These are phyloP conservation scores for Galemys pyrenaicus DNA, from an alignment of 2,113 vertebrate genomes.

Conservation along the genomic window DNA sequence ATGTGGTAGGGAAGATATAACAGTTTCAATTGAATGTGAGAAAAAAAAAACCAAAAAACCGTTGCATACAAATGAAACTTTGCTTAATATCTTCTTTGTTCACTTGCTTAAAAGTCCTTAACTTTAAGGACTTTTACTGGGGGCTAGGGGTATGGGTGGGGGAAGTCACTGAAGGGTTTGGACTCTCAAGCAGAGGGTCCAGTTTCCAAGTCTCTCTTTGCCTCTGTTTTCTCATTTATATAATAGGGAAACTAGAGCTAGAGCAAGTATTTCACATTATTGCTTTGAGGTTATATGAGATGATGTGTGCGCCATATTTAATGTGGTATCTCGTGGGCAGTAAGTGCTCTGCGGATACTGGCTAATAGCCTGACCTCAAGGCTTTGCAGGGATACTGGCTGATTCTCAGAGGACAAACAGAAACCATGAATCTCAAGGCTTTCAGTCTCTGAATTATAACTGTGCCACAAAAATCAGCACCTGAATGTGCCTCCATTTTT, in stretches of 20 bases:
- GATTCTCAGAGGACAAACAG: background rate
- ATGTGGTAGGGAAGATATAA: background rate
- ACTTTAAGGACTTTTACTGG: no score
- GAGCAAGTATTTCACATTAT: background rate
- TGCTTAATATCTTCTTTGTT: background rate
- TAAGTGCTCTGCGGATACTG: background rate
- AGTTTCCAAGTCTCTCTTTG: background rate
- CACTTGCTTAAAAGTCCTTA: conserved; percentile 33
- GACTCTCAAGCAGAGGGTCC: background rate
- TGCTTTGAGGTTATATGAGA: background rate
- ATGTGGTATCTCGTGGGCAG: background rate
- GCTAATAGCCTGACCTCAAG: background rate
- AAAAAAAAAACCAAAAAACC: background rate
- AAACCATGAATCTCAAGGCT: background rate
- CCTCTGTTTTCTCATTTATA: background rate
- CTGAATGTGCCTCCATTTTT: background rate
- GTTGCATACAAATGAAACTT: background rate
- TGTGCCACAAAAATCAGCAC: background rate
- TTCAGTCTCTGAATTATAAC: background rate
- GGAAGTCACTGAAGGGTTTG: background rate
- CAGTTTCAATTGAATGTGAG: background rate
- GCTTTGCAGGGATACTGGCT: background rate
- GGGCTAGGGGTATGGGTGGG: no score
- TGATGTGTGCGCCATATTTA: background rate
- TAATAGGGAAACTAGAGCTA: background rate